Evolutionary conservation across 2,797 vertebrate species (phyloP), one percentile per base, ranked within the genome.

Genomic region (Poeciliopsis infans): DNA sequence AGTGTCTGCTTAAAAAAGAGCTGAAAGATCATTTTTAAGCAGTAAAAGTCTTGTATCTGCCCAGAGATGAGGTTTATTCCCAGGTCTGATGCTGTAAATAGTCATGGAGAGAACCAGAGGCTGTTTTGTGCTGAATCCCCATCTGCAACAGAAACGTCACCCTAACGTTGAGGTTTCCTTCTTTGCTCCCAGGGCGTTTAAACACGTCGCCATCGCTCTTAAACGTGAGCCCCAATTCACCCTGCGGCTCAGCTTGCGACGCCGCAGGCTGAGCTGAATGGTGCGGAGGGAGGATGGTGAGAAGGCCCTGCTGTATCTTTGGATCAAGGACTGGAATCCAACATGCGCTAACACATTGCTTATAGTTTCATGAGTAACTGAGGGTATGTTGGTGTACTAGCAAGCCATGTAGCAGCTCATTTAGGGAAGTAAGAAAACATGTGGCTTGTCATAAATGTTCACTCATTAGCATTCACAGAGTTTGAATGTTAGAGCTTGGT

Each of bases 71-170:
- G 49, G 23, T 74, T 75, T 75, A 83, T 78, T 80, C 91, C 94
- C 92, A 93, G 91, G 93, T 94, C 94, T 91, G 89, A 91, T 89
- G 80, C 86, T 91, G 86, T 85, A 74, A 81, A 83, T 90, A 81
- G 83, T 94, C 90, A 88, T 91, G 89, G 89, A 92, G 87, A 87
- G 81, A 92, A 84, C 80, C 91, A 84, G 88, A 90, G 86, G 90
- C 88, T 90, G 87, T 87, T 86, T 85, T 79, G 79, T 88, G 81
- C 89, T 88, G 76, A 83, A 78, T 80, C 85, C 90, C 43, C 83
- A 77, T 79, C 87, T 91, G 81, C 86, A 82, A 69, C 90, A 87
- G 83, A 90, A 90, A 83, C 79, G 57, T 92, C 83, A 86, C 84
- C 84, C 86, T 94, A 94, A 95, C 87, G 66, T 78, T 57, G 82